These are phyloP conservation scores for Chromobotia macracanthus DNA, from an alignment of 2,797 vertebrate genomes.

Conservation along the genomic window DNA sequence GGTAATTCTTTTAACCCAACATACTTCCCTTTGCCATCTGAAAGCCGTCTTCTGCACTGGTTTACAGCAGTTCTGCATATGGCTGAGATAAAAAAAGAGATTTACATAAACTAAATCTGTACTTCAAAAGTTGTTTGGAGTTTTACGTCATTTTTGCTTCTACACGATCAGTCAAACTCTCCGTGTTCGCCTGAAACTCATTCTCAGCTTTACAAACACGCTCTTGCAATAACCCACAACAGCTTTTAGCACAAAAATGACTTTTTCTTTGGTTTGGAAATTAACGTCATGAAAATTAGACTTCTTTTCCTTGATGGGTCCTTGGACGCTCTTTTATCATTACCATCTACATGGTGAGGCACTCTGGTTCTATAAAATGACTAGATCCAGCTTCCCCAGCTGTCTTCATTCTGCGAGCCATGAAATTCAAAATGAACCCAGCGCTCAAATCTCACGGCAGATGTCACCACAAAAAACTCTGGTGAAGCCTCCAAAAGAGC, in stretches of 20 bases:
- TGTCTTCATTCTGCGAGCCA: slow-evolving; percentile 27
- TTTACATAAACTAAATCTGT: slow-evolving; percentile 9
- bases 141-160: slow-evolving; percentile 8
- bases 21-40: background rate
- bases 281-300: background rate
- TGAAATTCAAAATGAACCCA: background rate
- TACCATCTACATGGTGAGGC: slow-evolving; percentile 15
- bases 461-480: slow-evolving; percentile 44
- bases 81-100: background rate
- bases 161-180: slow-evolving; percentile 6
- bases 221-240: slow-evolving; percentile 23
- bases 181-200: background rate
- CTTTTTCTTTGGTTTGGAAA: background rate
- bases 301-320: background rate
- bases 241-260: slow-evolving; percentile 5
- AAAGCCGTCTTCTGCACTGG: slow-evolving; percentile 7
- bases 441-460: slow-evolving; percentile 9
- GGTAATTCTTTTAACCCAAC: too few species aligned
- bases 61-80: background rate
- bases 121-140: slow-evolving; percentile 8
- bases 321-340: slow-evolving; percentile 20
- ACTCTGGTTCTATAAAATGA: slow-evolving; percentile 21
- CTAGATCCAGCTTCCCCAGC: slow-evolving; percentile 23
- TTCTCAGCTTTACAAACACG: slow-evolving; percentile 25
- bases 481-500: background rate